These are phyloP conservation scores for Neodiprion pinetum DNA, from an alignment of 1,140 invertebrate genomes.

Conservation along the genomic window DNA sequence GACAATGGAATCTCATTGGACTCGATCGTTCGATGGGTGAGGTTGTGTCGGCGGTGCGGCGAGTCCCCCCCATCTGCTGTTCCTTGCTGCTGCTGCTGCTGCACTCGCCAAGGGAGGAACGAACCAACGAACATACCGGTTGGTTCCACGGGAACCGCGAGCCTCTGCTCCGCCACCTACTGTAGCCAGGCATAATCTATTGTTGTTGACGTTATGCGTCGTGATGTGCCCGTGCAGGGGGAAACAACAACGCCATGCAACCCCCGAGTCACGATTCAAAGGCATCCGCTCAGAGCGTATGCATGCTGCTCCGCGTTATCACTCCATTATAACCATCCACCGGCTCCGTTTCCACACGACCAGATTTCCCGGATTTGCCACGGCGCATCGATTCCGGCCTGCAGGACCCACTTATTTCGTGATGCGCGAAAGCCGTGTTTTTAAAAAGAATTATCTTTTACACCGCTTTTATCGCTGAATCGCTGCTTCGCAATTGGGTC, in stretches of 20 bases:
- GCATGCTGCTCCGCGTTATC: not conserved
- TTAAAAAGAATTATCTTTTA: too few relatives aligned
- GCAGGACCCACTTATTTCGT: too few relatives aligned
- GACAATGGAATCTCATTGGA: conserved; percentile 64
- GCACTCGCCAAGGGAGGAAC: conserved; percentile 29
- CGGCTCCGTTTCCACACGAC: not conserved
- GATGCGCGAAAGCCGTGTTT: too few relatives aligned
- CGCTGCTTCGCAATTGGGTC: too few relatives aligned
- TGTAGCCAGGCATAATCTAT: conserved; percentile 59
- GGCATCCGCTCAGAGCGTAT: not conserved
- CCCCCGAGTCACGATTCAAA: conserved; percentile 4
- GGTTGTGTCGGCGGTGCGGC: conserved; percentile 30
- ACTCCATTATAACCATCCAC: not conserved
- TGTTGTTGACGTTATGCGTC: conserved; percentile 62
- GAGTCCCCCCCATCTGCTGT: conserved; percentile 22
- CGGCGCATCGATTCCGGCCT: too few relatives aligned
- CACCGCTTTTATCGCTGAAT: too few relatives aligned
- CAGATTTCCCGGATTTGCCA: too few relatives aligned
- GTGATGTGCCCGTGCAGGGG: conserved; percentile 27
- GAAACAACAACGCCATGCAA: not conserved
- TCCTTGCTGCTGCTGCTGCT: conserved; percentile 47
- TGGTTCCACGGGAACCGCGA: conserved; percentile 14
- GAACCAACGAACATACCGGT: conserved; percentile 17
- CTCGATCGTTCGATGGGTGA: conserved; percentile 54
- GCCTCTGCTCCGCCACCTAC: conserved; percentile 30